Evolutionary conservation across 2,888 invertebrate genomes (phyloP).

Genomic region (Steromphala cineraria): DNA sequence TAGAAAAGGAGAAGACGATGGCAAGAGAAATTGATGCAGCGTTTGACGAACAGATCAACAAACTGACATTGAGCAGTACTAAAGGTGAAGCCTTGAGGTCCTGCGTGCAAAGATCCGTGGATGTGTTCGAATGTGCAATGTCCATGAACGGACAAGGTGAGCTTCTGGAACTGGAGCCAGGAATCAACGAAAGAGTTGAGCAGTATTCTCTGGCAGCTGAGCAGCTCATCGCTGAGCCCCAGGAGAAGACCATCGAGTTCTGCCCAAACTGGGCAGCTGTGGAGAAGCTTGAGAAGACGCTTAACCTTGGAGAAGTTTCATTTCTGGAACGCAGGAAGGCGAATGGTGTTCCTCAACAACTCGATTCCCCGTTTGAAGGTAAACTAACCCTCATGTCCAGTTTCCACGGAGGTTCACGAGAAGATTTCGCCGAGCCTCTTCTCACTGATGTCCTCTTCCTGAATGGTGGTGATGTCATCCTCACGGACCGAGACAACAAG

Average conservation of each 20-base stretch:
- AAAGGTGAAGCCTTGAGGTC: slow-evolving; percentile 26
- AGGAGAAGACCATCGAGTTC: neutral
- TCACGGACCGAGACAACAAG: slow-evolving; percentile 40
- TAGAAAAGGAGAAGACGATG: slow-evolving; percentile 23
- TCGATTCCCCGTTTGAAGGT: neutral
- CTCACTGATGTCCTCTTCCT: slow-evolving; percentile 36
- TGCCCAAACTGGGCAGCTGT: neutral
- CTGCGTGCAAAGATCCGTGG: slow-evolving; percentile 9
- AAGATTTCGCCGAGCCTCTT: slow-evolving; percentile 35
- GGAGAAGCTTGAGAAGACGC: neutral
- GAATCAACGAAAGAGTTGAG: neutral
- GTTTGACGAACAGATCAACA: neutral
- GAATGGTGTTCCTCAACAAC: neutral
- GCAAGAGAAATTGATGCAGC: slow-evolving; percentile 4
- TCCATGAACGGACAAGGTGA: slow-evolving; percentile 5
- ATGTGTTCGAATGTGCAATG: slow-evolving; percentile 20
- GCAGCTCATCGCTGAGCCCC: neutral
- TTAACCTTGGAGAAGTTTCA: neutral
- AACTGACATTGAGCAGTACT: neutral
- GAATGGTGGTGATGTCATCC: slow-evolving; percentile 37
- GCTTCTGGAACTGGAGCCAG: neutral
- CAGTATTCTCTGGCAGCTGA: neutral
- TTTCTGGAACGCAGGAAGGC: neutral
- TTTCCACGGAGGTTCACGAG: slow-evolving; percentile 36
- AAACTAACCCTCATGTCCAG: slow-evolving; percentile 27